Percentiles rank a stretch among this genome's conserved stretches.
phyloP scores from a whole-genome alignment of 2,888 invertebrate species.

The Tuta absoluta region DNA sequence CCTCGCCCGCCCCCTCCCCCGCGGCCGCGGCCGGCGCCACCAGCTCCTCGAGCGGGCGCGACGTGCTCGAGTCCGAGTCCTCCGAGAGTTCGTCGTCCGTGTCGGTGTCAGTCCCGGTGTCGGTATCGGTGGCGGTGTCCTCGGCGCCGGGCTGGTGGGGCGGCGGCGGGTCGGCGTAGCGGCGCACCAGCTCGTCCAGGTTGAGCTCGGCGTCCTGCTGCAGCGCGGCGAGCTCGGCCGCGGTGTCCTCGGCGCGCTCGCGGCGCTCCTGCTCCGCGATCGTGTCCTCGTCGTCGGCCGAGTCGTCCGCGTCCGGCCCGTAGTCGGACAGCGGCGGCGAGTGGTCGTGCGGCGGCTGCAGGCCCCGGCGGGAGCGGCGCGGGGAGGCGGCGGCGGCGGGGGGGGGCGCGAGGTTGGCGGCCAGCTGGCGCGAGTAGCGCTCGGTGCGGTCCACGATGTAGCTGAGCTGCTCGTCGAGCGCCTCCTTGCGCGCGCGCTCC shows the following conservation, averaged over 20 bases:
- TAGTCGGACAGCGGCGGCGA: constrained; percentile 87
- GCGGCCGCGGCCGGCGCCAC: constrained; percentile 27
- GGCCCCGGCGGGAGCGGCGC: constrained; percentile 75
- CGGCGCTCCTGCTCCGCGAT: constrained; percentile 79
- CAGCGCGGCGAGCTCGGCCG: constrained; percentile 87
- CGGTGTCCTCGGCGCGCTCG: constrained; percentile 83
- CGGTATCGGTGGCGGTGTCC: constrained; percentile 46
- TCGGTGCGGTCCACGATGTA: constrained; percentile 99
- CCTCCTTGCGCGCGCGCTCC: constrained; percentile 96
- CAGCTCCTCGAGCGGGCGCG: constrained; percentile 51
- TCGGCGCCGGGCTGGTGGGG: constrained; percentile 35
- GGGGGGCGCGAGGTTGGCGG: constrained; percentile 88
- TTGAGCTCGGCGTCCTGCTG: constrained; percentile 90
- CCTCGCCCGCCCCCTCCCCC: constrained; percentile 43
- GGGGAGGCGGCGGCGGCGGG: constrained; percentile 85
- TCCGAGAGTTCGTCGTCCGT: constrained; percentile 45
- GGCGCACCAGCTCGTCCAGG: constrained; percentile 89
- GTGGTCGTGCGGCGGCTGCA: constrained; percentile 84
- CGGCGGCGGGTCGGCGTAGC: constrained; percentile 67
- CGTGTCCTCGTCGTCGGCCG: constrained; percentile 82
- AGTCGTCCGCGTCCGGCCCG: constrained; percentile 84
- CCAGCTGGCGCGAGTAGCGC: constrained; percentile 95
- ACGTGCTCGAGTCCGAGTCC: constrained; percentile 46
- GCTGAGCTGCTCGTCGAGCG: constrained; percentile 96
- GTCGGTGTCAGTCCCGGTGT: constrained; percentile 43